phyloP scores from a whole-genome alignment of 2,113 vertebrate genomes.

The Felis catus region F.catus_Fca126_mat1.0 CM031417.1:143333001-143333500 shows the following conservation, averaged over 20 bases:
- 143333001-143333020: not conserved
- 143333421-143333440: no score
- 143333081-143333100: not conserved
- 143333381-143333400: no score
- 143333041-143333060: not conserved
- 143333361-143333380: not conserved
- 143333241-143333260: not conserved
- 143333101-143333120: not conserved
- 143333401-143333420: not conserved
- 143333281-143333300: fast-evolving
- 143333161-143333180: not conserved
- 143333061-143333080: not conserved
- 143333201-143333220: not conserved
- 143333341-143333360: not conserved
- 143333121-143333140: not conserved
- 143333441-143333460: no score
- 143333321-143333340: not conserved
- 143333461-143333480: no score
- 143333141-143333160: not conserved
- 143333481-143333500: no score
- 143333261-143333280: fast-evolving
- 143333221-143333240: not conserved
- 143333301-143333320: not conserved
- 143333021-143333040: not conserved
- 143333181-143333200: not conserved